phyloP scores from a whole-genome alignment of 2,113 vertebrate genomes.

The Pitta sordida region DNA sequence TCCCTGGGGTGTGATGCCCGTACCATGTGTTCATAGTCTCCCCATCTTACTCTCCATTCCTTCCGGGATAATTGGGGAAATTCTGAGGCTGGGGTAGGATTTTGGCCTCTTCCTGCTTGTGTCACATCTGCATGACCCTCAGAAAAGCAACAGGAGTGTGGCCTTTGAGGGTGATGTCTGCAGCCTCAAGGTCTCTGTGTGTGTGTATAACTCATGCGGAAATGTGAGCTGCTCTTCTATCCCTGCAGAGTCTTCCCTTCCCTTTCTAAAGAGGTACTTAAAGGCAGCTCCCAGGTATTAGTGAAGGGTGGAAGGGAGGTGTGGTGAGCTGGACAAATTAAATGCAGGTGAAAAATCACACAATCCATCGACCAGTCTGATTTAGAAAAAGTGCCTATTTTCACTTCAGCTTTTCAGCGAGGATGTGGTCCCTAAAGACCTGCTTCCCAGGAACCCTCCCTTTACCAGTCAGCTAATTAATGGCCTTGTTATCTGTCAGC shows the following conservation, averaged over 20 bases:
- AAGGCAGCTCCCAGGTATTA: neutral
- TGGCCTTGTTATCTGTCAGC: slow-evolving; percentile 22
- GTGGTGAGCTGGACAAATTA: neutral
- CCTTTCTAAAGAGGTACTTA: neutral
- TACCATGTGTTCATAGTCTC: neutral
- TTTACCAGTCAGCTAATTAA: slow-evolving; percentile 47
- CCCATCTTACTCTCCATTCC: neutral
- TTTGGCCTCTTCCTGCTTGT: neutral
- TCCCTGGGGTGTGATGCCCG: neutral
- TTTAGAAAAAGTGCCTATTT: neutral
- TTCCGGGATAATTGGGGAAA: neutral
- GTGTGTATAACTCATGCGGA: rapidly evolving
- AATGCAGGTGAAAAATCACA: neutral
- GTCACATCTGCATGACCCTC: neutral
- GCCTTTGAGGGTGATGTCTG: neutral
- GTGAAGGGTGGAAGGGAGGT: neutral
- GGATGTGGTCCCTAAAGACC: neutral
- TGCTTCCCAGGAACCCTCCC: neutral
- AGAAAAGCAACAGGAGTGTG: neutral
- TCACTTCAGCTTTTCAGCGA: neutral
- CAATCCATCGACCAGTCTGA: neutral
- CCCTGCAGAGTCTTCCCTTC: neutral
- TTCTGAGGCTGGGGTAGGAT: neutral
- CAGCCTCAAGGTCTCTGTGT: neutral
- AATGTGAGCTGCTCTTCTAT: neutral